Evolutionary conservation across 1,140 invertebrate genomes (phyloP), one percentile per base, ranked within the genome.

Genomic region (Apolygus lucorum): DNA sequence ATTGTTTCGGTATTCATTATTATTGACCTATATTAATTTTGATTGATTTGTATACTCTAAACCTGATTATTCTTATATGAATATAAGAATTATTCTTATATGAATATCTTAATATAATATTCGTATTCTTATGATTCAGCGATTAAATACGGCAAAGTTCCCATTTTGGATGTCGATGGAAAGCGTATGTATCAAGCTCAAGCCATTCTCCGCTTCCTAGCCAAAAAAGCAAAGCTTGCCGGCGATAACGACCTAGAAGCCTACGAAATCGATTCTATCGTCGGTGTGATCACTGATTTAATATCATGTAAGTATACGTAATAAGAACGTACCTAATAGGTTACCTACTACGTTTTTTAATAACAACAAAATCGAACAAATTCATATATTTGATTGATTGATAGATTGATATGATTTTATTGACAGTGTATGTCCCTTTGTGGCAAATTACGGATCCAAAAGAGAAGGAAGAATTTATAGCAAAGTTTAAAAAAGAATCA

Each of bases 201-300:
- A 49, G 78, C 83, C n/a, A 84, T 86, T 68, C 80, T 80, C 68
- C 76, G 80, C 65, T 84, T 81, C 74, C 74, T 84, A 2, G 83
- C 82, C 1, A 79, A 77, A 69, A 76, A 82, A 73, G 77, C 79
- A 67, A 78, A 77, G 72, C 72, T 85, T 28, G 78, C 79, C 72
- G 83, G 82, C 22, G 76, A 77, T 68, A 78, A 78, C 34, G 78
- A 11, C 2, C 8, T 2, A 22, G 42, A 67, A 42, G 25, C n/a
- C 25, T 29, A 29, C 13, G 2, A 17, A 42, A 67, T 67, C 25
- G 28, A 42, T 21, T 14, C 25, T 17, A 25, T 54, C 21, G 49
- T 68, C 29, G 67, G 52, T 24, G 28, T 49, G 13, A 27, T 70
- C 17, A 14, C 4, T 24, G 65, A 34, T 25, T 28, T 71, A 1